These are phyloP conservation scores for Macrocentrus cingulum DNA, from an alignment of 1,140 invertebrate genomes.

Conservation along the genomic window DNA sequence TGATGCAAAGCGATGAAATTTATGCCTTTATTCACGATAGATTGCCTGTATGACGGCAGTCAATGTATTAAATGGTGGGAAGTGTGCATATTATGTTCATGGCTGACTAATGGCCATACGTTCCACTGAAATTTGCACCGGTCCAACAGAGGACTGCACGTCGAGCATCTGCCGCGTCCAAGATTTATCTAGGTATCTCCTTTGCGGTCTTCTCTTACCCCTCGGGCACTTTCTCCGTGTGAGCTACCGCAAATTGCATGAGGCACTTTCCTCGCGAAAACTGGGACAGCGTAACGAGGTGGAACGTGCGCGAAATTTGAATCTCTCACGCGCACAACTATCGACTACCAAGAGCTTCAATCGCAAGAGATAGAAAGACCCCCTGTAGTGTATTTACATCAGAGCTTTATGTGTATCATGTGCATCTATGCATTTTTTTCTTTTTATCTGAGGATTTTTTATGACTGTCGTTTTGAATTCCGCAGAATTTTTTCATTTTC, in stretches of 20 bases:
- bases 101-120: not conserved
- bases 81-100: not conserved
- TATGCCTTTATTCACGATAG: not conserved
- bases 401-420: too few relatives aligned
- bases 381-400: too few relatives aligned
- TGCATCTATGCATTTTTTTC: too few relatives aligned
- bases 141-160: not conserved
- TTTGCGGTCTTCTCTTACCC: not conserved
- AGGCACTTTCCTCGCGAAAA: slow-evolving; percentile 29
- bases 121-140: not conserved
- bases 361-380: too few relatives aligned
- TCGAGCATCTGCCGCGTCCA: slow-evolving; percentile 14
- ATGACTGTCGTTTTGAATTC: too few relatives aligned
- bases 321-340: slow-evolving; percentile 23
- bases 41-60: too few relatives aligned
- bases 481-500: too few relatives aligned
- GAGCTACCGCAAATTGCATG: slow-evolving; percentile 29
- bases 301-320: slow-evolving; percentile 31
- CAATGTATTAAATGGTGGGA: too few relatives aligned
- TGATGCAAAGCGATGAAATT: too few relatives aligned
- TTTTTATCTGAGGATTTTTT: too few relatives aligned
- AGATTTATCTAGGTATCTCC: slow-evolving; percentile 11
- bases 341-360: slow-evolving; percentile 9
- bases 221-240: slow-evolving; percentile 12
- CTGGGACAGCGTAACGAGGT: slow-evolving; percentile 30